Conservation (phyloP, 1,140 invertebrate genomes). For the Hylaeus anthracinus region DNA sequence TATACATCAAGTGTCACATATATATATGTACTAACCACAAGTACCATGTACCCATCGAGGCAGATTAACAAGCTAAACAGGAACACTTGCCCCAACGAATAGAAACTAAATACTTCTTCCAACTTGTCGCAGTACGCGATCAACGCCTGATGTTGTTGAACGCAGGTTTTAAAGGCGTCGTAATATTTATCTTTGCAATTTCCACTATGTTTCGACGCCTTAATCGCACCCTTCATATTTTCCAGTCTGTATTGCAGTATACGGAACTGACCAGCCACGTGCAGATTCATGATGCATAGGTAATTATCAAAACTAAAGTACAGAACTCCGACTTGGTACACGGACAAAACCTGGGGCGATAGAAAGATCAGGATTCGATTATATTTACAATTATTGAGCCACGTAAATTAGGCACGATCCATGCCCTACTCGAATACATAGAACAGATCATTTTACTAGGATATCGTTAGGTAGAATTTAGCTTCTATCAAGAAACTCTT, state of each 20-base stretch:
- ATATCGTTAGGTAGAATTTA: no score
- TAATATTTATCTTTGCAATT: background rate
- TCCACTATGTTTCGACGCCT: fast-evolving
- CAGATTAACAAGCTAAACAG: constrained; percentile 50
- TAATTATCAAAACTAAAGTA: constrained; percentile 64
- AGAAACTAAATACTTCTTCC: constrained; percentile 29
- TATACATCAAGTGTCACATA: background rate
- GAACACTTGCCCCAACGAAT: constrained; percentile 45
- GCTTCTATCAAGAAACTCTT: no score
- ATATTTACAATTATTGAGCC: background rate
- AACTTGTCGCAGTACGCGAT: constrained; percentile 42
- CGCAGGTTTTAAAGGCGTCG: background rate
- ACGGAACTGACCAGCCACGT: constrained; percentile 59
- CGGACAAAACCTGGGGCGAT: constrained; percentile 43
- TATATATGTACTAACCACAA: constrained; percentile 34
- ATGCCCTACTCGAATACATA: background rate
- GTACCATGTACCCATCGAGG: constrained; percentile 33
- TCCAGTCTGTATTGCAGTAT: constrained; percentile 55
- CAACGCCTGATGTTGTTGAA: constrained; percentile 50
- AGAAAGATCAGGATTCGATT: background rate
- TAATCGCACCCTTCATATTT: constrained; percentile 10
- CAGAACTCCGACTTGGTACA: constrained; percentile 47
- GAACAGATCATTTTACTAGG: background rate
- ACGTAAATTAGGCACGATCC: no score
- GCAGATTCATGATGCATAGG: constrained; percentile 59